Evolutionary conservation across 2,797 vertebrate species (phyloP).

Genomic region (Phalanger gymnotis): DNA sequence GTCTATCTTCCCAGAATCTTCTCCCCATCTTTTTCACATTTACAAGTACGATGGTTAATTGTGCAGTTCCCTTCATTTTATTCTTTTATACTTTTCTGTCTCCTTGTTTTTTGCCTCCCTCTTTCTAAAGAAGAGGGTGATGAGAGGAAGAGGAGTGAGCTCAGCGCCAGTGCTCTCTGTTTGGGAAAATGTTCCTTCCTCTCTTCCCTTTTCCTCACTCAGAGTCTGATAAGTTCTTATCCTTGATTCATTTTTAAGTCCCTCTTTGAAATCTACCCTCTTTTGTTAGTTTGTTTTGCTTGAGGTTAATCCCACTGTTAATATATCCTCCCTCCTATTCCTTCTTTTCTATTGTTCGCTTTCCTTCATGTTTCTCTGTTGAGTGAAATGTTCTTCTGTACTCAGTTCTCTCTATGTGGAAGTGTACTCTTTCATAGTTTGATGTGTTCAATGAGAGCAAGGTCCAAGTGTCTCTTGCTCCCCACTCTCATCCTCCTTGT

Average conservation of each 20-base stretch:
- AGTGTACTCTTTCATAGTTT: background rate
- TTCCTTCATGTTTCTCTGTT: background rate
- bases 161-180: background rate
- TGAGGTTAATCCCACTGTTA: background rate
- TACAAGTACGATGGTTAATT: background rate
- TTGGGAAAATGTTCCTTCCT: no score
- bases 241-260: background rate
- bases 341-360: background rate
- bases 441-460: background rate
- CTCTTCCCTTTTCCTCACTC: background rate
- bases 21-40: background rate
- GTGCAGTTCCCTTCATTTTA: background rate
- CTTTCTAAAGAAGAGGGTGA: background rate
- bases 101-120: background rate
- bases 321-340: background rate
- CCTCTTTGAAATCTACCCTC: background rate
- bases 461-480: background rate
- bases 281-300: background rate
- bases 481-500: background rate
- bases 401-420: background rate
- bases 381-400: background rate
- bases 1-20: background rate
- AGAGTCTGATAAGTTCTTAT: background rate
- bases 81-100: background rate
- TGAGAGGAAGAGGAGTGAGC: no score